phyloP scores from a whole-genome alignment of 2,888 invertebrate species.

The Tortricodes alternella region DNA sequence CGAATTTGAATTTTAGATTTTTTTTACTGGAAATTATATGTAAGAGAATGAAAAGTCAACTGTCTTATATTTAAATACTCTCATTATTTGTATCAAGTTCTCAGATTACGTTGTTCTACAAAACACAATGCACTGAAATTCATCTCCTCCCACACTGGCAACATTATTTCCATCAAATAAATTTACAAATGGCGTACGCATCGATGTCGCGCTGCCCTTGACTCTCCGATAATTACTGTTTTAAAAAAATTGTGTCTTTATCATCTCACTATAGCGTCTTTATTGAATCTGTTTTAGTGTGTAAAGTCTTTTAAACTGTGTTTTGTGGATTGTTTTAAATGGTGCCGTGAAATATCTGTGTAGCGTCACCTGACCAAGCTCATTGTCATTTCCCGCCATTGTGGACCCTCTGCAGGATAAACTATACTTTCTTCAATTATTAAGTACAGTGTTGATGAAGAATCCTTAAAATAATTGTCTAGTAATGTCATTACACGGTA shows the following conservation, averaged over 20 bases:
- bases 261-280: slow-evolving; percentile 44
- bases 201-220: slow-evolving; percentile 78
- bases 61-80: too few species aligned
- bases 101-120: too few species aligned
- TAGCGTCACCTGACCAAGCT: slow-evolving; percentile 82
- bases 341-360: slow-evolving; percentile 56
- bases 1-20: too few species aligned
- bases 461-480: slow-evolving; percentile 49
- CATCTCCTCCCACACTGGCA: too few species aligned
- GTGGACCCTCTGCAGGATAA: slow-evolving; percentile 68
- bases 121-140: too few species aligned
- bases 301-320: slow-evolving; percentile 47
- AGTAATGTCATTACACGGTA: slow-evolving; percentile 81
- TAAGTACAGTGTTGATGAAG: slow-evolving; percentile 55
- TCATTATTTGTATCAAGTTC: too few species aligned
- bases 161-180: slow-evolving; percentile 14
- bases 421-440: slow-evolving; percentile 45
- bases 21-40: too few species aligned
- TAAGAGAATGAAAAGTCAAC: too few species aligned
- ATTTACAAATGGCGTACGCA: slow-evolving; percentile 50
- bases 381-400: slow-evolving; percentile 84
- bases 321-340: slow-evolving; percentile 35
- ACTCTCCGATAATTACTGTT: slow-evolving; percentile 72
- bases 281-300: slow-evolving; percentile 39
- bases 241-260: slow-evolving; percentile 56